phyloP scores from a whole-genome alignment of 2,797 vertebrate genomes.

The Amblyopsis hoosieri region DNA sequence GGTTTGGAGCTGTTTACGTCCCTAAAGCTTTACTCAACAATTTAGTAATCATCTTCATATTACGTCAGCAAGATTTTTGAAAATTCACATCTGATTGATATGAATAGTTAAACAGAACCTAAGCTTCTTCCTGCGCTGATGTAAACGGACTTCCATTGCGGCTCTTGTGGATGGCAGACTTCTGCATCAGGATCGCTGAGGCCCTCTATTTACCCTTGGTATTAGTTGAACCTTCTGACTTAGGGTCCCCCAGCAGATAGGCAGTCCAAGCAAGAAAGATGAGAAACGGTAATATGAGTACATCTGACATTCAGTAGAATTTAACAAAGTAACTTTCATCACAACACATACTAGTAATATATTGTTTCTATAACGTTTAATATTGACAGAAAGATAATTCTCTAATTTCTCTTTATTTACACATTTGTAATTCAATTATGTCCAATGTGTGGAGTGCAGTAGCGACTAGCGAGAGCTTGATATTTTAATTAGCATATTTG shows the following conservation, averaged over 20 bases:
- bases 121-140: neutral
- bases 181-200: neutral
- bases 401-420: neutral
- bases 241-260: neutral
- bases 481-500: no score
- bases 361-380: neutral
- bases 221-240: neutral
- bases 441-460: no score
- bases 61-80: neutral
- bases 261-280: no score
- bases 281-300: no score
- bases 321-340: neutral
- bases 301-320: no score
- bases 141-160: slow-evolving; percentile 5
- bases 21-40: neutral
- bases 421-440: no score
- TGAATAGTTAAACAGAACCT: neutral
- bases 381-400: neutral
- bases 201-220: slow-evolving; percentile 1
- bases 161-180: slow-evolving; percentile 1
- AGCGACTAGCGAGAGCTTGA: no score
- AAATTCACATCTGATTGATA: neutral
- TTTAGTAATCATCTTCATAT: neutral
- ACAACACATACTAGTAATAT: neutral
- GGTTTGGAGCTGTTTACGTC: neutral